Base-by-base conservation (phyloP, 2,888 invertebrate genomes). In the Spisula solida region DNA sequence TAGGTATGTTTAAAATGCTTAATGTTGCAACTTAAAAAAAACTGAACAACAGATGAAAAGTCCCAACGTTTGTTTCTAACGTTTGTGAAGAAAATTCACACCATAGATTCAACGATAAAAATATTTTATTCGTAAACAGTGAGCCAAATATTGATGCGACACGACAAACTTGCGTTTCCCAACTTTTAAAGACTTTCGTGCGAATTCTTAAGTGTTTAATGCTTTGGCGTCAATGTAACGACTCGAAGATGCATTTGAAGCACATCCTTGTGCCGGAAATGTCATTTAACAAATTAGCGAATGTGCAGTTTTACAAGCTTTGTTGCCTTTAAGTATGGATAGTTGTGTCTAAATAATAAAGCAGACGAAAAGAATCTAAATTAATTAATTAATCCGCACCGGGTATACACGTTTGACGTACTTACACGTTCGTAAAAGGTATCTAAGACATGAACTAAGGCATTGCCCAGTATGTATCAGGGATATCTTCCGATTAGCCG, bases 131-230 rank as follows among this genome's bases (percentile, higher is more conserved):
- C 75, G 75, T 75, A 75, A 75, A 75, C 75, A 75, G 18, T 16
- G 75, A 16, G 5, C 29, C 75, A 75, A 75, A 75, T 75, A 75
- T 75, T 75, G 75, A 75, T 34, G 16, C 75, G 75, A 34, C 75
- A 75, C 18, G 5, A 75, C 75, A 75, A 75, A 75, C 75, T 70
- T 31, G 75, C 75, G 75, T 75, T 75, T 75, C 75, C 75, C 18
- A 31, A 12, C 31, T 29, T 75, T 75, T 75, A 31, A 75, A 75
- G 75, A 66, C 60, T 25, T 66, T n/a, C 25, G 60, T 25, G 60
- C 25, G 60, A 31, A 25, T 10, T 75, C 16, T 2, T 16, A 75
- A 12, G 31, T 31, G 2, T 75, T 31, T 75, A 5, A 18, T 31
- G 29, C 1, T 75, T 75, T 75, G 0, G 31, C 12, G 75, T 75